phyloP scores from a whole-genome alignment of 2,113 vertebrate genomes.

The Trinectes maculatus region DNA sequence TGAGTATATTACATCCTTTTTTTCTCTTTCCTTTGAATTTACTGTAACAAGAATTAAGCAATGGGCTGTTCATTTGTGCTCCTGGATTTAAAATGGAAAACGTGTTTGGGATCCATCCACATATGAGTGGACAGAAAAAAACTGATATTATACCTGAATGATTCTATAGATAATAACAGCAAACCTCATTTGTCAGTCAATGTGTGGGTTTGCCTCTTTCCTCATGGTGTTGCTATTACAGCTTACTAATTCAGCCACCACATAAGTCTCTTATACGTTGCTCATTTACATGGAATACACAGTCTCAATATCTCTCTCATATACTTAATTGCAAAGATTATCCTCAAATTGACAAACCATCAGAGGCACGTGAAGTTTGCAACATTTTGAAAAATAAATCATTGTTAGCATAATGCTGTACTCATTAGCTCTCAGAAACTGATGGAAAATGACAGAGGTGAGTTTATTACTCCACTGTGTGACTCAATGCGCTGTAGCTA shows the following conservation, averaged over 20 bases:
- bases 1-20: conserved; percentile 9
- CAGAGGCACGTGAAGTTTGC: background rate
- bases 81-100: conserved; percentile 1
- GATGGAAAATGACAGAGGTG: background rate
- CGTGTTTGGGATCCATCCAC: background rate
- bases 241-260: background rate
- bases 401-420: background rate
- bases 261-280: background rate
- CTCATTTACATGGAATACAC: background rate
- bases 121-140: no score
- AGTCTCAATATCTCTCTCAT: background rate
- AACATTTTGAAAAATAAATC: background rate
- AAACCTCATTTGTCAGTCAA: background rate
- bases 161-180: background rate
- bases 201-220: background rate
- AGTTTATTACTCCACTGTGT: background rate
- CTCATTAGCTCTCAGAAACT: background rate
- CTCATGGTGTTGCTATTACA: background rate
- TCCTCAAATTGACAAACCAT: background rate
- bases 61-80: background rate
- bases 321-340: background rate
- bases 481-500: background rate
- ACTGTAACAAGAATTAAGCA: background rate
- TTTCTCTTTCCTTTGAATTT: conserved; percentile 5
- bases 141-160: background rate